phyloP scores from a whole-genome alignment of 1,140 invertebrate genomes.

The Musca domestica region DNA sequence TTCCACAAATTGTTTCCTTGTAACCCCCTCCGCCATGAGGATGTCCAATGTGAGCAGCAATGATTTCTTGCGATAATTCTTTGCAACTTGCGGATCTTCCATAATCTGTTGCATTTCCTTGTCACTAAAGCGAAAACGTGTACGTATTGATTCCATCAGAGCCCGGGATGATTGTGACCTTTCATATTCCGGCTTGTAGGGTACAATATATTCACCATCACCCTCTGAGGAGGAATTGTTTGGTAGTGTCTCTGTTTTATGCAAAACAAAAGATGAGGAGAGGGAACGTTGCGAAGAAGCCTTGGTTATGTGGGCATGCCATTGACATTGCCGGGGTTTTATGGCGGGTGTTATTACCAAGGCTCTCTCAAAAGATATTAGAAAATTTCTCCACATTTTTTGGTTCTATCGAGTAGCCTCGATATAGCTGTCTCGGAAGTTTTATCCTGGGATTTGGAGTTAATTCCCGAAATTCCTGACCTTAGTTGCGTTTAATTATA shows the following conservation, averaged over 20 bases:
- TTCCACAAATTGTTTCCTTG: slow-evolving; percentile 38
- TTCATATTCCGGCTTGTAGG: slow-evolving; percentile 35
- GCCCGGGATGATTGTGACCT: slow-evolving; percentile 22
- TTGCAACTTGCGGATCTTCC: slow-evolving; percentile 11
- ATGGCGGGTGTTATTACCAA: neutral
- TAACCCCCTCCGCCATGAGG: slow-evolving; percentile 36
- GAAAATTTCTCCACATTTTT: slow-evolving; percentile 9
- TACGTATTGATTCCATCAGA: slow-evolving; percentile 30
- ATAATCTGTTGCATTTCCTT: slow-evolving; percentile 12
- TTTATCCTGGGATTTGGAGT: too few species aligned
- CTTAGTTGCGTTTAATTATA: too few species aligned
- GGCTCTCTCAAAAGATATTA: slow-evolving; percentile 2
- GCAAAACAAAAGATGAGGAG: neutral
- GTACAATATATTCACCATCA: slow-evolving; percentile 37
- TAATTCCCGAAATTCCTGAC: too few species aligned
- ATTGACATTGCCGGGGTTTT: too few species aligned
- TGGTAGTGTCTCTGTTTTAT: neutral
- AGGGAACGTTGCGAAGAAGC: neutral
- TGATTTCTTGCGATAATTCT: neutral
- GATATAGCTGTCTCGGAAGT: too few species aligned
- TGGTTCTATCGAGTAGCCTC: too few species aligned
- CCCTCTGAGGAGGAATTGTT: slow-evolving; percentile 20
- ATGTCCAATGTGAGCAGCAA: slow-evolving; percentile 30
- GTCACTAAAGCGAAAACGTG: slow-evolving; percentile 33
- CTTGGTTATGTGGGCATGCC: neutral